Evolutionary conservation across 2,797 vertebrate genomes (phyloP), one percentile per base, ranked within the genome.

Genomic region (Holocentrus rufus): DNA sequence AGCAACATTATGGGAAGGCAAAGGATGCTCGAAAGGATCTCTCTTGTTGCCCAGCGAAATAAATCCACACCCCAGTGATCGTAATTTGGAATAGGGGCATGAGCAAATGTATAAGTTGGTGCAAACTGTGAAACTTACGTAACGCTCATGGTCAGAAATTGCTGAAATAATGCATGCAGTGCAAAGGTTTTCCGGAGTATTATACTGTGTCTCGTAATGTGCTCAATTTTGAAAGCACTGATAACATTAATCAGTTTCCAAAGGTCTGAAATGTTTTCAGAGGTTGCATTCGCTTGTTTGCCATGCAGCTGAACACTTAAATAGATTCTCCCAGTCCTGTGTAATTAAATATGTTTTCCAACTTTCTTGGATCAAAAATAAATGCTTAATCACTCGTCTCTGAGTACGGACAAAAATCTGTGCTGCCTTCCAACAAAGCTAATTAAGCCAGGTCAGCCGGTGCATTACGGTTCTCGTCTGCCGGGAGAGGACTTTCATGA

Each of bases 361-460:
- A 65, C 64, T 69, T 25, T 57, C 61, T 67, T 59, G 68, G 55
- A 79, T 83, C 53, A 69, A 70, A 85, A 68, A 56, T 58, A 63
- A 76, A 68, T 11, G 14, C 52, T 69, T 60, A 85, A 72, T 73
- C 67, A 81, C 49, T 75, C 22, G 39, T 57, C 53, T 72, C 54
- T 59, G 59, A 57, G 47, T 80, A 74, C 80, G 72, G 61, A 80
- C 36, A 77, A 74, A 74, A 85, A 85, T 72, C 25, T 22, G 60
- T 39, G 44, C 8, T 61, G 57, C 39, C 72, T 85, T 84, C 88
- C 81, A 87, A 74, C 1, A 52, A 79, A 85, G 74, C 83, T 88
- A 91, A 92, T 92, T 92, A 89, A 84, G 78, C 42, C 15, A 56
- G 84, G 79, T 90, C 88, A 76, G 91, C 87, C 91, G 82, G 77